Conservation (phyloP, 2,797 vertebrate genomes). For the Fistularia tabacaria region DNA sequence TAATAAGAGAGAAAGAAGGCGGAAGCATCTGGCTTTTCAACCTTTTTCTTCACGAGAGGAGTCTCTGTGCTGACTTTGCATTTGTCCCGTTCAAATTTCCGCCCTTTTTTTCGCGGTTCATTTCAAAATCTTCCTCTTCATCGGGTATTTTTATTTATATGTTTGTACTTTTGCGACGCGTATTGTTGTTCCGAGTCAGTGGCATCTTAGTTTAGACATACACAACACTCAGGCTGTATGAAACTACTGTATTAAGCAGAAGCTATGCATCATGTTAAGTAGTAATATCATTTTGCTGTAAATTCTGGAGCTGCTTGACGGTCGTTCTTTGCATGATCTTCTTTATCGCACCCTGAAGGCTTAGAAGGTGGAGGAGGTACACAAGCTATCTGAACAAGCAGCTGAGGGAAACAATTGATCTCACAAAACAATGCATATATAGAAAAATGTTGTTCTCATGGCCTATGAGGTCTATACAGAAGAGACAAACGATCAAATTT, state of each 20-base stretch:
- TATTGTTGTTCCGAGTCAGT: conserved; percentile 51
- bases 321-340: conserved; percentile 29
- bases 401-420: too few species aligned
- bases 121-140: conserved; percentile 2
- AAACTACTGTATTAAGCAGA: conserved; percentile 68
- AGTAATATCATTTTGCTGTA: conserved; percentile 26
- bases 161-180: conserved; percentile 19
- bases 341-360: conserved; percentile 14
- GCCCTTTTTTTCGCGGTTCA: too few species aligned
- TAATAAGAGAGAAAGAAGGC: too few species aligned
- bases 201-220: conserved; percentile 38
- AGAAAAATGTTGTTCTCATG: too few species aligned
- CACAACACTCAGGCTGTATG: conserved; percentile 65
- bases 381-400: neutral
- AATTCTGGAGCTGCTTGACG: conserved; percentile 28
- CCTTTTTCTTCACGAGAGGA: too few species aligned
- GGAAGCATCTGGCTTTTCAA: too few species aligned
- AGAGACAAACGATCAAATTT: conserved; percentile 33
- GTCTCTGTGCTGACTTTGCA: too few species aligned
- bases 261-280: conserved; percentile 44
- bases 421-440: too few species aligned
- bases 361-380: conserved; percentile 11
- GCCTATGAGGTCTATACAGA: conserved; percentile 8
- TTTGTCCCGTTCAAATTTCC: too few species aligned
- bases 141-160: conserved; percentile 48